These are phyloP conservation scores for Porphyrio hochstetteri DNA, from an alignment of 2,113 vertebrate genomes.

Conservation along the genomic window DNA sequence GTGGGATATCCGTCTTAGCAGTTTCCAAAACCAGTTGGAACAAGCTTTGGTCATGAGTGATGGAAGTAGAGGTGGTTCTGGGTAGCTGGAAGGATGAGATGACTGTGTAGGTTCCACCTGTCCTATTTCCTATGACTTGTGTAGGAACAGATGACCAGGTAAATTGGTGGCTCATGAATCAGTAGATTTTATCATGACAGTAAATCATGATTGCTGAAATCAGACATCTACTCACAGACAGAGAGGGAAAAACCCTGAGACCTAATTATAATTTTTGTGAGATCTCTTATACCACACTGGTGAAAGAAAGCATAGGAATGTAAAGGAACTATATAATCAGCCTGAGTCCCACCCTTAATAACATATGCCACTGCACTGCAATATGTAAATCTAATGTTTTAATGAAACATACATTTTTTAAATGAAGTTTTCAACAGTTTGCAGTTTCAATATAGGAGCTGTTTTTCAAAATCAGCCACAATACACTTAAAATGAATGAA, in stretches of 20 bases:
- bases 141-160: neutral
- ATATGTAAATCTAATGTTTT: neutral
- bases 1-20: neutral
- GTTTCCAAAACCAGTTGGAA: neutral
- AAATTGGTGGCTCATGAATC: neutral
- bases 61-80: neutral
- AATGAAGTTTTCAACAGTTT: neutral
- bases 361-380: neutral
- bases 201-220: conserved; percentile 3
- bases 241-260: neutral
- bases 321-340: neutral
- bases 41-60: neutral
- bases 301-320: neutral
- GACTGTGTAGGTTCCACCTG: neutral
- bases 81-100: neutral
- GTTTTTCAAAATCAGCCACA: neutral
- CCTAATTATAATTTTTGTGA: neutral
- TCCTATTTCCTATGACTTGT: neutral
- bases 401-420: neutral
- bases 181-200: neutral
- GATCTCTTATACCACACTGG: neutral
- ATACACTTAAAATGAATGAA: neutral
- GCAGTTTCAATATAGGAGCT: neutral
- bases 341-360: neutral
- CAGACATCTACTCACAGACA: neutral